phyloP scores from a whole-genome alignment of 2,888 invertebrate species.

The Stenoptilia bipunctidactyla region DNA sequence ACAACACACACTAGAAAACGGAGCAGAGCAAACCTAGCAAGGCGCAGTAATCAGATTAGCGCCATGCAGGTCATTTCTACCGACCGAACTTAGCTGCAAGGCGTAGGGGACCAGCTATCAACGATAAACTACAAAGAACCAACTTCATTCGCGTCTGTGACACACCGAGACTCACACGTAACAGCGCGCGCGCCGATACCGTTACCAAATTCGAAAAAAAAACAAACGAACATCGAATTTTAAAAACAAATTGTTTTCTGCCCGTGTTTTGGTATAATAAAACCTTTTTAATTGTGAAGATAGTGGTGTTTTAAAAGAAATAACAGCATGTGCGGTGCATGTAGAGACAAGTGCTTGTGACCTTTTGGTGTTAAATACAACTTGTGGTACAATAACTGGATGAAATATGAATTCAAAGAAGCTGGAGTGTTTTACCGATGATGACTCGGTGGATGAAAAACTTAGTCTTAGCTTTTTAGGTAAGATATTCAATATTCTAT shows the following conservation, averaged over 20 bases:
- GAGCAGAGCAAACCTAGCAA: slow-evolving; percentile 27
- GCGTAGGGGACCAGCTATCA: not conserved
- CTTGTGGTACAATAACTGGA: slow-evolving; percentile 30
- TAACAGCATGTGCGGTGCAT: slow-evolving; percentile 29
- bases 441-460: slow-evolving; percentile 58
- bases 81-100: not conserved
- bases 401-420: slow-evolving; percentile 64
- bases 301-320: slow-evolving; percentile 9
- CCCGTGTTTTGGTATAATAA: not conserved
- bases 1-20: slow-evolving; percentile 20
- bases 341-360: slow-evolving; percentile 56
- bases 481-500: slow-evolving; percentile 22
- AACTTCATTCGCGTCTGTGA: slow-evolving; percentile 50
- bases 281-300: slow-evolving; percentile 9
- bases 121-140: not conserved
- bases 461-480: slow-evolving; percentile 66
- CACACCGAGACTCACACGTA: slow-evolving; percentile 38
- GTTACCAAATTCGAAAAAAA: slow-evolving; percentile 42
- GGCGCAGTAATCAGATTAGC: slow-evolving; percentile 54
- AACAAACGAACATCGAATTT: slow-evolving; percentile 13
- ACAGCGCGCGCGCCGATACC: slow-evolving; percentile 34
- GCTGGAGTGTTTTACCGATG: slow-evolving; percentile 59
- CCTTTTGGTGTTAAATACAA: slow-evolving; percentile 28
- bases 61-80: slow-evolving; percentile 38
- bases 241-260: not conserved